Conservation (phyloP, 1,140 invertebrate genomes). For the Aphidius ervi region DNA sequence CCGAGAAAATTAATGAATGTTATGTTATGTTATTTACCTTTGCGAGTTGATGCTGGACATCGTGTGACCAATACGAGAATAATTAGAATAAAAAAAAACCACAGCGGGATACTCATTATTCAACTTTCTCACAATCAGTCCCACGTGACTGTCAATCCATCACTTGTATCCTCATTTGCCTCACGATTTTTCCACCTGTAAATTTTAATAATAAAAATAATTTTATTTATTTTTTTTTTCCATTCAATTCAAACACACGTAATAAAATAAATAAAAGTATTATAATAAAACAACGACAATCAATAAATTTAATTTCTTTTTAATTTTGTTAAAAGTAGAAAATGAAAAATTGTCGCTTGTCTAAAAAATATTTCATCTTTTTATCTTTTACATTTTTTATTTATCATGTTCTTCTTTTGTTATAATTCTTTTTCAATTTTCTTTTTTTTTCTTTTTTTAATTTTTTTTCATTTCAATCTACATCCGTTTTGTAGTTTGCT, state of each 20-base stretch:
- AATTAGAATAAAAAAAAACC: conserved; percentile 43
- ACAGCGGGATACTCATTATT: conserved; percentile 31
- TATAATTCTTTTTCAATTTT: too few relatives aligned
- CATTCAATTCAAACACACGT: not conserved
- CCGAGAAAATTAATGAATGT: conserved; percentile 2
- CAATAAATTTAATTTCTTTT: not conserved
- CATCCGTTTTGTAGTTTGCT: too few relatives aligned
- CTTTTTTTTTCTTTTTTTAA: too few relatives aligned
- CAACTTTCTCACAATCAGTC: not conserved
- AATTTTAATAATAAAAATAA: not conserved
- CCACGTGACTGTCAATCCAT: conserved; percentile 39
- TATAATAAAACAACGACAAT: not conserved
- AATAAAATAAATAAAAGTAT: not conserved
- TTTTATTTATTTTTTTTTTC: too few relatives aligned
- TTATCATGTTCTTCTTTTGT: too few relatives aligned
- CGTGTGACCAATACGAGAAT: conserved; percentile 45
- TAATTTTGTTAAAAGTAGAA: too few relatives aligned
- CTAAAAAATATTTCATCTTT: too few relatives aligned
- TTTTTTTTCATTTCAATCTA: too few relatives aligned
- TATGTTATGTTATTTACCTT: conserved; percentile 44
- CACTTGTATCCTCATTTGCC: conserved; percentile 15
- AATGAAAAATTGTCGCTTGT: too few relatives aligned
- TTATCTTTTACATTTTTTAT: too few relatives aligned
- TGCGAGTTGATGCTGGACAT: conserved; percentile 47
- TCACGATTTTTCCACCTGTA: conserved; percentile 29